phyloP scores from a whole-genome alignment of 2,113 vertebrate genomes.

The Peromyscus californicus region DNA sequence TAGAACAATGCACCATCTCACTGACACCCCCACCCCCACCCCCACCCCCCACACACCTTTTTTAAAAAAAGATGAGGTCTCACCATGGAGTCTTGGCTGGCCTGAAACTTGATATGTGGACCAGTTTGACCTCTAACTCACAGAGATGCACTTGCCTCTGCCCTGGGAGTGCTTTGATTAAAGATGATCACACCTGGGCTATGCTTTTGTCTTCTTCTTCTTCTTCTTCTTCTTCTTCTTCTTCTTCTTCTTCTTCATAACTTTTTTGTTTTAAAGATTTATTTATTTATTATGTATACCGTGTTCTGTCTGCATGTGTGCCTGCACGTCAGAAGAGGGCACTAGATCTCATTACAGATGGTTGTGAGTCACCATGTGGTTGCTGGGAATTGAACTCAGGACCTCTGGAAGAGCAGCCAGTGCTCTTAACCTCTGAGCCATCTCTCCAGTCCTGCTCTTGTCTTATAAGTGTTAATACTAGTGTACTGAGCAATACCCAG shows the following conservation, averaged over 20 bases:
- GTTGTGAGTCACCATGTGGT: too few relatives aligned
- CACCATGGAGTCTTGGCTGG: background rate
- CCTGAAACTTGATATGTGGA: background rate
- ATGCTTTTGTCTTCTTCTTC: background rate
- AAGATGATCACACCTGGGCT: background rate
- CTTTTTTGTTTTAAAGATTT: too few relatives aligned
- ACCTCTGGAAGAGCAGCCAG: too few relatives aligned
- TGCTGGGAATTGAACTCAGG: too few relatives aligned
- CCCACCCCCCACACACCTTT: background rate
- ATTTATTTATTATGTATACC: too few relatives aligned
- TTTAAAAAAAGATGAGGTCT: background rate
- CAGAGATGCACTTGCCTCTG: background rate
- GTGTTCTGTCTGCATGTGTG: too few relatives aligned
- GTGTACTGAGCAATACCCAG: background rate
- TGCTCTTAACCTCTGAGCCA: too few relatives aligned
- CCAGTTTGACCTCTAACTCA: background rate
- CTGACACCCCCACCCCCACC: background rate
- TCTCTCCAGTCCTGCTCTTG: background rate
- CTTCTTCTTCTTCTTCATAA: too few relatives aligned
- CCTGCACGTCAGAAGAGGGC: too few relatives aligned
- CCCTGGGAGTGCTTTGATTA: background rate
- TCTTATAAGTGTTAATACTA: background rate
- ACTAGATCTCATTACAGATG: too few relatives aligned
- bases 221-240: too few relatives aligned
- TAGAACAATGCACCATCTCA: background rate